Percentiles rank a stretch among this genome's conserved stretches.
Conservation (phyloP, 92 coral and sea anemone species). For the Epizoanthus ramosus region DNA sequence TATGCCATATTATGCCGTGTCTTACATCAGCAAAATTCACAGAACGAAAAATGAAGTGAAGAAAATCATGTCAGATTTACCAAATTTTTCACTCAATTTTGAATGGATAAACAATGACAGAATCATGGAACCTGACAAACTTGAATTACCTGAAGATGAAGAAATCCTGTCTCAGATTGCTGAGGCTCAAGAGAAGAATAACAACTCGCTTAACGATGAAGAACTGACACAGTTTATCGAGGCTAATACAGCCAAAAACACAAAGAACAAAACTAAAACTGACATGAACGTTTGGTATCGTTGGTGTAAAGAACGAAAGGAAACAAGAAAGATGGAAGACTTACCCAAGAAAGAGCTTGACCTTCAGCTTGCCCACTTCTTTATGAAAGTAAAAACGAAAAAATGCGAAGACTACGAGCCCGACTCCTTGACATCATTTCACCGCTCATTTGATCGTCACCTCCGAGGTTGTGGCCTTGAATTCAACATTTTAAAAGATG, state of each 20-base stretch:
- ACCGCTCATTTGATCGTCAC: slow-evolving; percentile 22
- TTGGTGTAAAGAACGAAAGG: neutral
- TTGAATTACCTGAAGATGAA: neutral
- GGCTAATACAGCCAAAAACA: neutral
- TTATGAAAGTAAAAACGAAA: neutral
- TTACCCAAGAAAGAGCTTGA: slow-evolving; percentile 14
- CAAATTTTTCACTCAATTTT: neutral
- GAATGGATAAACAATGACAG: neutral
- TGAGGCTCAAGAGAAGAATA: neutral
- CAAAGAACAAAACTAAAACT: neutral
- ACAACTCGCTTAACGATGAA: neutral
- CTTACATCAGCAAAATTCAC: no score
- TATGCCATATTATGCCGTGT: no score
- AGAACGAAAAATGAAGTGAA: neutral
- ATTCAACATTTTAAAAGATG: neutral
- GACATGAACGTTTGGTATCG: no score
- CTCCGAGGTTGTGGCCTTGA: neutral
- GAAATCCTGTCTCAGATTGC: neutral
- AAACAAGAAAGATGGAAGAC: neutral
- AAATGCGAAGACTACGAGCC: slow-evolving; percentile 22
- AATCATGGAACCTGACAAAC: neutral
- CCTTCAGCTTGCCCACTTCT: slow-evolving; percentile 5
- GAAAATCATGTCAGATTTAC: neutral
- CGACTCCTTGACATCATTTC: neutral
- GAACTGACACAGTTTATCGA: neutral